Base-by-base conservation (phyloP, 1,140 invertebrate genomes). In the Drosophila kikkawai region DNA sequence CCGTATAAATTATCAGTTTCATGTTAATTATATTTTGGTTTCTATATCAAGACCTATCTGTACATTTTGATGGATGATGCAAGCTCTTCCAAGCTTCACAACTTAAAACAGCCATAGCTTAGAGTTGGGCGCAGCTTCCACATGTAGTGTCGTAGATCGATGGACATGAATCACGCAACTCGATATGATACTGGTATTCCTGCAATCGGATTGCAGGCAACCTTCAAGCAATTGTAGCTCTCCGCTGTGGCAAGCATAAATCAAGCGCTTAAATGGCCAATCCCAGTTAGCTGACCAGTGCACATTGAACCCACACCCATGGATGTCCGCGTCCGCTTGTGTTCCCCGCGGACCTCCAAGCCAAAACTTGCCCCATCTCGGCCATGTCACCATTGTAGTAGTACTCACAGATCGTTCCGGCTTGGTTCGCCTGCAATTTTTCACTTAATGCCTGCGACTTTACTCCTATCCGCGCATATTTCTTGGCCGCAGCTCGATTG, bases 401-500 rank as follows among this genome's bases (percentile, higher is more conserved):
- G 29, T 19, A 65, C 26, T 32, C 36, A 19, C 15, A 34, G 29
- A 29, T 55, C 69, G 69, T 75, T 75, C 71, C 69, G 69, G 57
- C 57, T 63, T 75, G 48, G n/a, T 22, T 64, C 26, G 56, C 41
- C 29, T 36, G 67, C 53, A 71, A 83, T 84, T 73, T 70, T 70
- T 67, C 67, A 45, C 48, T 67, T 67, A 70, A 70, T 70, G 39
- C 48, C 29, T 73, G 60, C 67, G 32, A 71, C 36, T 73, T 63
- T 48, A 47, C 51, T 74, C 55, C 51, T 64, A 81, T 74, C 84
- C 69, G 78, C 57, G 65, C 82, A 82, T 74, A 77, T 82, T 77
- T 88, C 73, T 88, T 78, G 75, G 48, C 39, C 60, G n/a, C 17
- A 75, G 56, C 48, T 75, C 48, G 47, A 51, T 61, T 64, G 64